Evolutionary conservation across 2,113 vertebrate genomes (phyloP), one percentile per base, ranked within the genome.

Genomic region (Sciurus niger): DNA sequence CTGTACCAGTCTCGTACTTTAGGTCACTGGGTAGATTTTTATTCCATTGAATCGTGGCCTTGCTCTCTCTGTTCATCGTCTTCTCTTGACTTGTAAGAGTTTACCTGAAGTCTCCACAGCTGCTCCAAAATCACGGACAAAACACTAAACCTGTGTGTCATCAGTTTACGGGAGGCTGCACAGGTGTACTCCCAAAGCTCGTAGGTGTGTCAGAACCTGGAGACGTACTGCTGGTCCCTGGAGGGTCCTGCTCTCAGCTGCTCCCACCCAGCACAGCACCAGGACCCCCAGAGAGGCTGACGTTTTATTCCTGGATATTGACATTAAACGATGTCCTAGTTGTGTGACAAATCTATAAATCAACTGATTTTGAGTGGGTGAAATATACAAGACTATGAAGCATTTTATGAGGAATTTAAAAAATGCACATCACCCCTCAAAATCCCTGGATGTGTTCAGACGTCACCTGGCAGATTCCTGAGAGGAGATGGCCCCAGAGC

Each of bases 341-440:
- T 73, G 2, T 40, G 25, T 78, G 11, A n/a, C 85, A 90, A 84
- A 77, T 18, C 25, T 13, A 91, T 10, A 79, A 72, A 58, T 37
- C 46, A 77, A 74, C 28, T 28, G 10, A 18, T 30, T 78, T 95
- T 70, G 25, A 70, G n/a, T 43, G 28, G n/a, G 25, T 73, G 37
- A 89, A 93, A 72, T 43, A 89, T 78, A 60, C 43, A 89, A 60
- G 51, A 43, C n/a, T 79, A 25, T 34, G 48, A 84, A 89, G 73
- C 43, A 51, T 84, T 70, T 84, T 89, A 51, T 28, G 53, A 20
- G 34, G 70, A 74, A 76, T 72, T 65, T 67, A 37, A 65, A 67
- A n/a, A 30, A 55, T 16, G 34, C 46, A 2, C 3, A 30, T 18
- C 37, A 53, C 51, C n/a, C 13, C 18, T 67, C 55, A 60, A 51